Evolutionary conservation across 2,113 vertebrate genomes (phyloP).

Genomic region (Calidris pygmaea): DNA sequence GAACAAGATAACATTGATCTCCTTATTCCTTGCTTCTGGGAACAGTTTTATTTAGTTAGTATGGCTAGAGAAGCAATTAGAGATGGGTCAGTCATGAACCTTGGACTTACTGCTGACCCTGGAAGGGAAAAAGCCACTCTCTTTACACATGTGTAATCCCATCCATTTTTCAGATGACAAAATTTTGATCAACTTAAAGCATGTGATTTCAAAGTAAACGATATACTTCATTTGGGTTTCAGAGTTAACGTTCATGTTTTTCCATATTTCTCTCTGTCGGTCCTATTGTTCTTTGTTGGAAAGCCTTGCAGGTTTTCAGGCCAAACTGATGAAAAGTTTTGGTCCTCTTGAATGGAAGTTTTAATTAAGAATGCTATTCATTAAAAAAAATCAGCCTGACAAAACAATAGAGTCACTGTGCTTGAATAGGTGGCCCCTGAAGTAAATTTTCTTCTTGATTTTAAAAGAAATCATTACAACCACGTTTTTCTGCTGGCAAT

Average conservation of each 20-base stretch:
- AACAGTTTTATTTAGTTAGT: not conserved
- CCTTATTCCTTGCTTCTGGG: not conserved
- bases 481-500: not conserved
- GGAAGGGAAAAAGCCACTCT: not conserved
- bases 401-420: not conserved
- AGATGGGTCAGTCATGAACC: not conserved
- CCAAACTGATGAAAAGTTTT: not conserved
- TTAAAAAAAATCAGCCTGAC: not conserved
- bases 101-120: not conserved
- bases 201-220: not conserved
- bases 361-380: not conserved
- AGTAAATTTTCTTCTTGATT: not conserved
- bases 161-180: not conserved
- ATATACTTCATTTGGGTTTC: not conserved
- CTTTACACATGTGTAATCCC: not conserved
- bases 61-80: not conserved
- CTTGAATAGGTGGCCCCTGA: not conserved
- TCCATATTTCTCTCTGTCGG: not conserved
- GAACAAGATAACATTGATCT: not conserved
- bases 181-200: not conserved
- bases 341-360: not conserved
- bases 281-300: not conserved
- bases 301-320: not conserved
- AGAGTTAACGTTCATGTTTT: not conserved
- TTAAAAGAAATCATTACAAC: conserved; percentile 12